Percentiles rank a stretch among this genome's conserved stretches.
Conservation (phyloP, 2,888 invertebrate genomes). For the Elmis aenea region DNA sequence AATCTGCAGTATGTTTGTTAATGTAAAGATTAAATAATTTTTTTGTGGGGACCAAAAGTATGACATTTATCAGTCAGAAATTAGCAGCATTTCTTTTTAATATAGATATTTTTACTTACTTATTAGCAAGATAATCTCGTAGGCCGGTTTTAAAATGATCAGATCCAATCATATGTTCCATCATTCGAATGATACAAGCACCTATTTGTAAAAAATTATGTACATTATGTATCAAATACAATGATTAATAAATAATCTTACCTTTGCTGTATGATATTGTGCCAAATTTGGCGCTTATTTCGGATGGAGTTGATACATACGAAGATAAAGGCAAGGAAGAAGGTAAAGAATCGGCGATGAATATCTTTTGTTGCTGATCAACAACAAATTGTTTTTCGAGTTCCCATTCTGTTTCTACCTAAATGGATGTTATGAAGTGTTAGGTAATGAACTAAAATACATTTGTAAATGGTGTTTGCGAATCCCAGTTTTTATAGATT, state of each 20-base stretch:
- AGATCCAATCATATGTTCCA: constrained; percentile 57
- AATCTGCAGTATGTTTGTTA: too few species aligned
- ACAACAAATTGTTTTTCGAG: constrained; percentile 65
- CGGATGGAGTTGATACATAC: constrained; percentile 53
- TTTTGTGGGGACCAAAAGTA: too few species aligned
- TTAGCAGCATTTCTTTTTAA: too few species aligned
- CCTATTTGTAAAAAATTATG: constrained; percentile 16
- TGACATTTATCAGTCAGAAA: too few species aligned
- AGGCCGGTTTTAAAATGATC: constrained; percentile 53
- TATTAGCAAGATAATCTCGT: constrained; percentile 53
- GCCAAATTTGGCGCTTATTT: constrained; percentile 61
- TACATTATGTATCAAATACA: too few species aligned
- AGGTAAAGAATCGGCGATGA: constrained; percentile 55
- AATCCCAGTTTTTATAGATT: too few species aligned
- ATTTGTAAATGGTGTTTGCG: too few species aligned
- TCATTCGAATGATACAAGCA: constrained; percentile 58
- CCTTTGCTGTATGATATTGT: constrained; percentile 67
- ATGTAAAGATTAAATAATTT: too few species aligned
- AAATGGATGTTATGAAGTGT: too few species aligned
- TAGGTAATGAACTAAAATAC: too few species aligned
- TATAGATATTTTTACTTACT: too few species aligned
- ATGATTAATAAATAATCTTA: too few species aligned
- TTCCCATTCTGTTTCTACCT: constrained; percentile 62
- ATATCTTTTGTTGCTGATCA: constrained; percentile 62
- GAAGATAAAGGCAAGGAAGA: constrained; percentile 56